Conservation (phyloP, 2,797 vertebrate species). For the Kryptopterus vitreolus region DNA sequence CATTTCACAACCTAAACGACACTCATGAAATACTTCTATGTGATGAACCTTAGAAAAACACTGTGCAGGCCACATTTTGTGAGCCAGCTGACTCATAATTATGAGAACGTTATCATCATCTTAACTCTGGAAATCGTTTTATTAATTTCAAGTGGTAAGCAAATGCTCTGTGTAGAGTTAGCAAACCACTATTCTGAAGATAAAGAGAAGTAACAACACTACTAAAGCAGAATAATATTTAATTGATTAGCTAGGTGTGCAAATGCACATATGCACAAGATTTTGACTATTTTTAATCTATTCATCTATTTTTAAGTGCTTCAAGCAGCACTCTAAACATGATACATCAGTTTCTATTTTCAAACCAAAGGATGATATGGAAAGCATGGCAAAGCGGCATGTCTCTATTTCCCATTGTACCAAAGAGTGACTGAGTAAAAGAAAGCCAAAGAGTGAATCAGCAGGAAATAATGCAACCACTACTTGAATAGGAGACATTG, state of each 20-base stretch:
- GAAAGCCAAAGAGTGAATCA: slow-evolving; percentile 27
- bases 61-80: not conserved
- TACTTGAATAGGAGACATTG: slow-evolving; percentile 15
- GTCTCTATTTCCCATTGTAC: not conserved
- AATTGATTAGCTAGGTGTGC: not conserved
- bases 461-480: slow-evolving; percentile 34
- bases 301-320: not conserved
- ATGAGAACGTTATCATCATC: not conserved
- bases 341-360: slow-evolving; percentile 15
- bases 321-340: not conserved
- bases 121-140: not conserved
- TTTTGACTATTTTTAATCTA: no score
- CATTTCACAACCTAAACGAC: slow-evolving; percentile 9
- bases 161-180: no score
- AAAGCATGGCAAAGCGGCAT: slow-evolving; percentile 18
- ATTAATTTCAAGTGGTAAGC: not conserved
- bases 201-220: not conserved
- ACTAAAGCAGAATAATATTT: not conserved
- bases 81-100: not conserved
- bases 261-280: no score
- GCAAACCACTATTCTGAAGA: not conserved
- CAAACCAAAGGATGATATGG: slow-evolving; percentile 15
- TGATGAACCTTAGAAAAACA: not conserved
- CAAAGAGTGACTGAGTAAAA: no score
- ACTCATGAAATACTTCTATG: not conserved